Percentiles rank a stretch among this genome's conserved stretches.
Conservation (phyloP, 2,797 vertebrate genomes). For the Melopsittacus undulatus region DNA sequence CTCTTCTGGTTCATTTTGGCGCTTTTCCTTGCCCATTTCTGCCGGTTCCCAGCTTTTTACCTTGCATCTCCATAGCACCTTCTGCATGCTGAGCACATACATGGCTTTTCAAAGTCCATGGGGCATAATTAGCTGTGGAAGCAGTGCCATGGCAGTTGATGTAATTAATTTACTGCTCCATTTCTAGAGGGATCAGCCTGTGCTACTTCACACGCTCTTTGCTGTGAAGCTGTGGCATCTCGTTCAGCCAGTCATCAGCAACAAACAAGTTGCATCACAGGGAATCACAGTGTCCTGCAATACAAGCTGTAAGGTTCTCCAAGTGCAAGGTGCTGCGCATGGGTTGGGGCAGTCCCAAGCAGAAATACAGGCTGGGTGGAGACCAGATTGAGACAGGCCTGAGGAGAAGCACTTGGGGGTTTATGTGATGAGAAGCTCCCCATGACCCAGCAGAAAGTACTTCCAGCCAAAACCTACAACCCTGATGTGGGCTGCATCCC, state of each 20-base stretch:
- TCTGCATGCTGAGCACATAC: not conserved
- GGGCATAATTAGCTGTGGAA: constrained; percentile 24
- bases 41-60: not conserved
- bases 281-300: not conserved
- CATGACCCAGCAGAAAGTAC: not conserved
- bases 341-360: not conserved
- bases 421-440: not conserved
- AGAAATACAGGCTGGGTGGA: not conserved
- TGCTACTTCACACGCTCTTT: not conserved
- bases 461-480: not conserved
- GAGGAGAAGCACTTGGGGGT: not conserved
- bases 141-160: not conserved
- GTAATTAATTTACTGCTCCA: not conserved
- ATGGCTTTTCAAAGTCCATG: not conserved
- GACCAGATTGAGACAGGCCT: not conserved
- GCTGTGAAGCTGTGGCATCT: not conserved
- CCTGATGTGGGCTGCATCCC: not conserved
- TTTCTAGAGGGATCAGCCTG: not conserved
- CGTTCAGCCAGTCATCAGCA: not conserved
- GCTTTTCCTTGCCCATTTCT: constrained; percentile 46
- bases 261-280: not conserved
- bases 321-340: not conserved
- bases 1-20: not conserved
- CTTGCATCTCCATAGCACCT: not conserved
- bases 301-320: not conserved